Base-by-base conservation (phyloP, 2,113 vertebrate species). In the Zosterops pallidus region DNA sequence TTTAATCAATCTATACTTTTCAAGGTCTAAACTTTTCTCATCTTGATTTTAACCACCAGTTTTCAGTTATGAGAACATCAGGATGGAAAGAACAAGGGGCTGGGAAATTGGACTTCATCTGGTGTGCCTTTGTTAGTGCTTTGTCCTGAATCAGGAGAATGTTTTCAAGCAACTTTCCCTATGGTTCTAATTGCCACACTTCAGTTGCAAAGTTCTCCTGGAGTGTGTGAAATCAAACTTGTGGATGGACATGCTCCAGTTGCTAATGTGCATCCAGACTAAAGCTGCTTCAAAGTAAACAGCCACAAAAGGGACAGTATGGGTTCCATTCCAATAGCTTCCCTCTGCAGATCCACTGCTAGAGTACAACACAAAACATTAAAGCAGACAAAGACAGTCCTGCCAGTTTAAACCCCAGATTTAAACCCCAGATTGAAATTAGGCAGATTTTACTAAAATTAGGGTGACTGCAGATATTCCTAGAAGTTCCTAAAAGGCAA, bases 341-440 rank as follows among this genome's bases (percentile, higher is more conserved):
- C 46, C 26, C 0, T 0, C 16, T 55, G 55, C 79, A 77, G 46
- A 83, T 60, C 55, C 83, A 17, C 14, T 77, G 72, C 79, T 63
- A 22, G 2, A 79, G 74, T 41, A 75, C 6, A 29, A 16, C 0
- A 1, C 0, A 4, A 50, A 25, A 29, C 17, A 19, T 25, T 29
- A 72, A 79, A 20, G 67, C 53, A 87, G 56, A 41, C 50, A n/a
- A 46, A 91, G 69, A 46, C 49, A 70, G 52, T 9, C 37, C 55
- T 70, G 50, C 56, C 1, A 2, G 39, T 39, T 39, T 39, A 39
- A 39, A 39, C 39, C 39, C 8, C 35, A 70, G 55, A 49, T 29
- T 59, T n/a, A 53, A 68, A 4, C 2, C 12, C 11, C 31, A 69
- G 46, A 59, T 24, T 62, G 64, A 60, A 85, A 92, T 64, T 11